Evolutionary conservation across 2,888 invertebrate genomes (phyloP), one percentile per base, ranked within the genome.

Genomic region (Habrosyne pyritoides): DNA sequence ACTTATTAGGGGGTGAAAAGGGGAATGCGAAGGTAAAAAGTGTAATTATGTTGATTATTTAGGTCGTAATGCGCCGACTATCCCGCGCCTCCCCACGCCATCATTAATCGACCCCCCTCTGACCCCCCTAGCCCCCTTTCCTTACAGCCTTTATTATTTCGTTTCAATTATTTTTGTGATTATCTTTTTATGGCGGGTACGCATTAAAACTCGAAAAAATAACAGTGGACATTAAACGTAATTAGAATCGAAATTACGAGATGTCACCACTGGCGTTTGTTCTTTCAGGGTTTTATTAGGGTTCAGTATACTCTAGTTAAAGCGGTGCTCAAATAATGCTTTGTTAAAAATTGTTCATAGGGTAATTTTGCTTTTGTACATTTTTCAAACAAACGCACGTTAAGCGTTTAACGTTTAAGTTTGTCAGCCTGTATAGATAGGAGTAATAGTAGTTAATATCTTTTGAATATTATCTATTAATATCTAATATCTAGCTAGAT

Each of bases 151-250:
- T 89, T 89, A 91, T 91, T 91, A 91, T 92, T 92, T 91, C 91
- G 91, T 91, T 92, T 92, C 91, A 91, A 91, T 91, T 92, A 92
- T 92, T 91, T 92, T 91, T 85, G 89, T 91, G 91, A 91, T 91
- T 91, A 91, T 91, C 91, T 91, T 92, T 91, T 92, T 92, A 92
- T 89, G 88, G 90, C 88, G 79, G 81, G 83, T 78, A 79, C 79
- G 84, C 90, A 91, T 91, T 91, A 90, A 91, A 91, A 89, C 87
- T 89, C 86, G 84, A 87, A 91, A 91, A 91, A 91, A 91, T 87
- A 89, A 88, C 87, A 85, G 83, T 82, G 80, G 84, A 84, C 88
- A 88, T 92, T 91, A 91, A 89, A 87, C 67, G 85, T 91, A 90
- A 91, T 91, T 90, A 90, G 88, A 86, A 87, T 87, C 79, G 85